phyloP scores from a whole-genome alignment of 2,888 invertebrate species.

The Dastarcus helophoroides region DNA sequence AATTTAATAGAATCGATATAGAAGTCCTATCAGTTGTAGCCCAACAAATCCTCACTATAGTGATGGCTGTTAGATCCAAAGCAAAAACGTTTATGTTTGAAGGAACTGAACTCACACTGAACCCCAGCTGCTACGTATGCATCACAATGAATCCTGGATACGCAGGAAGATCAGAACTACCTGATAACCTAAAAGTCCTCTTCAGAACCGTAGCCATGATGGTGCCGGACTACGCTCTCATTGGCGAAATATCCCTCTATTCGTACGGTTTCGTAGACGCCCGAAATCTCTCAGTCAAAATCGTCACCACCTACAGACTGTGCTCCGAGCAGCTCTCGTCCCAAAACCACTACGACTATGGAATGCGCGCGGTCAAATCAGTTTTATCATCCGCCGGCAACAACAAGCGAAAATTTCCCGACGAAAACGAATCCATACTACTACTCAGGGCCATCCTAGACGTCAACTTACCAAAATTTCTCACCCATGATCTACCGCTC shows the following conservation, averaged over 20 bases:
- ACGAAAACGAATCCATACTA: conserved; percentile 67
- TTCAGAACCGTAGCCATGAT: conserved; percentile 86
- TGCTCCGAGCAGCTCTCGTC: conserved; percentile 78
- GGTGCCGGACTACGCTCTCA: conserved; percentile 86
- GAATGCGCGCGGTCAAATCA: conserved; percentile 80
- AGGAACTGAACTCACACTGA: conserved; percentile 58
- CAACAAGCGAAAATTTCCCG: conserved; percentile 64
- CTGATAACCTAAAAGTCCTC: conserved; percentile 74
- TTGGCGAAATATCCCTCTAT: conserved; percentile 75
- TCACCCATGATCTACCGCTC: conserved; percentile 78
- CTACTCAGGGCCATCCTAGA: conserved; percentile 77
- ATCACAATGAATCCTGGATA: conserved; percentile 74
- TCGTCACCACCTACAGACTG: conserved; percentile 65
- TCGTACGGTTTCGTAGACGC: conserved; percentile 74
- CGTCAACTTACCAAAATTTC: conserved; percentile 85
- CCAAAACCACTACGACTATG: conserved; percentile 80
- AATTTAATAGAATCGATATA: conserved; percentile 75
- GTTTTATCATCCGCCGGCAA: conserved; percentile 76
- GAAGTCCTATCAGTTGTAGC: conserved; percentile 80
- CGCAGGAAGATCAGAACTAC: conserved; percentile 70
- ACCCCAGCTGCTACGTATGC: conserved; percentile 70
- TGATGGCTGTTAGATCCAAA: conserved; percentile 60
- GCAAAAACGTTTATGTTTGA: conserved; percentile 61
- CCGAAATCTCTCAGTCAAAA: conserved; percentile 64
- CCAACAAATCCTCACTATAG: conserved; percentile 72